phyloP scores from a whole-genome alignment of 2,797 vertebrate genomes.

The Saxicola maurus region DNA sequence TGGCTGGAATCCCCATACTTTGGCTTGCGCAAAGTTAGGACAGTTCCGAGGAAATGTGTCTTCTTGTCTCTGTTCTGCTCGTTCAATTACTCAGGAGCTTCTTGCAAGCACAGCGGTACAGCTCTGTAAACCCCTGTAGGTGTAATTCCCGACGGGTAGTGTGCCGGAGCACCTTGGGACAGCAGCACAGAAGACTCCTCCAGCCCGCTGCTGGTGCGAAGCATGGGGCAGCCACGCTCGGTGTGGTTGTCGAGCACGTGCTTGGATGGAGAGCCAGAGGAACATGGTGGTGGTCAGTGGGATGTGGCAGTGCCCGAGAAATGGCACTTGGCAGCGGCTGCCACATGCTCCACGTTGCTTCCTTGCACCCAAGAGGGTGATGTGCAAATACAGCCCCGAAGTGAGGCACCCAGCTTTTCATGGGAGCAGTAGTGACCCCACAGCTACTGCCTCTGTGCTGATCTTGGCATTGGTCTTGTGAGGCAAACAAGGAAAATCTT shows the following conservation, averaged over 20 bases:
- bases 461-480: not conserved
- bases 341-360: accelerated
- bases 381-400: accelerated
- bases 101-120: accelerated
- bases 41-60: accelerated
- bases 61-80: accelerated
- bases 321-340: not conserved
- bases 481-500: not conserved
- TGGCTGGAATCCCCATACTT: not conserved
- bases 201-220: accelerated
- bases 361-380: accelerated
- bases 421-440: not conserved
- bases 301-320: not conserved
- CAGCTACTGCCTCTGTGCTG: accelerated
- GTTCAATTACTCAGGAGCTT: too few species aligned
- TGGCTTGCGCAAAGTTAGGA: not conserved
- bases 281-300: accelerated
- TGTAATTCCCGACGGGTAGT: accelerated
- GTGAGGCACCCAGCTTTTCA: accelerated
- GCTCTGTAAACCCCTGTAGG: accelerated
- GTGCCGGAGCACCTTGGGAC: accelerated
- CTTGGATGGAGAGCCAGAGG: not conserved
- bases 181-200: accelerated
- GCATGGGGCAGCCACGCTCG: accelerated
- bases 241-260: accelerated